These are phyloP conservation scores for Hirtodrosophila alboralis DNA, from an alignment of 2,888 invertebrate species.

Conservation along the genomic window DNA sequence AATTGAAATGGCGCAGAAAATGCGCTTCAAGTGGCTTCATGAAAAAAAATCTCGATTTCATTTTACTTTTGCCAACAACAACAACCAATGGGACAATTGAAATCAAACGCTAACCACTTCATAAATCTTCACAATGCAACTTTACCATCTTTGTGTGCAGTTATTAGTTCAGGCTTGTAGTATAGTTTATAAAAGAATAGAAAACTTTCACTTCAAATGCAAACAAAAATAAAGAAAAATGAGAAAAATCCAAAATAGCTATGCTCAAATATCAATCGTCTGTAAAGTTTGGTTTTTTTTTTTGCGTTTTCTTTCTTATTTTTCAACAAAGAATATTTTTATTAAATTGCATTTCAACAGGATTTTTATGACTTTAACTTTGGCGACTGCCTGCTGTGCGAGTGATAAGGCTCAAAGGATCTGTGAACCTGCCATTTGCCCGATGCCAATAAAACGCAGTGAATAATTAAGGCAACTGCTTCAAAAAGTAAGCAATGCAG, in stretches of 20 bases:
- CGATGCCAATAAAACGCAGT: constrained; percentile 56
- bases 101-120: constrained; percentile 65
- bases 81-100: constrained; percentile 36
- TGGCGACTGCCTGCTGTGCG: constrained; percentile 19
- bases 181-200: constrained; percentile 10
- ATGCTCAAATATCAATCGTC: constrained; percentile 56
- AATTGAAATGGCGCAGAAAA: constrained; percentile 76
- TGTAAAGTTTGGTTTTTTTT: constrained; percentile 76
- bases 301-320: too few species aligned
- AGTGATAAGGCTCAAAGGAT: constrained; percentile 45
- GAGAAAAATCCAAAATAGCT: constrained; percentile 64
- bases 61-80: constrained; percentile 39
- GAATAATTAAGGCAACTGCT: constrained; percentile 65
- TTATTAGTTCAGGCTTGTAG: too few species aligned
- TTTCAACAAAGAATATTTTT: constrained; percentile 11
- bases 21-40: constrained; percentile 63
- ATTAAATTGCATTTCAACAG: constrained; percentile 32
- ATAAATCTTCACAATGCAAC: constrained; percentile 62
- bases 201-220: constrained; percentile 43
- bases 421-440: constrained; percentile 33
- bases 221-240: too few species aligned
- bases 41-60: constrained; percentile 22
- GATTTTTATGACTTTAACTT: constrained; percentile 40
- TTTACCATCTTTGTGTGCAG: constrained; percentile 21
- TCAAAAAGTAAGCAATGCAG: constrained; percentile 59